Conservation (phyloP, 2,797 vertebrate species). For the Phoxinus dragarum region DNA sequence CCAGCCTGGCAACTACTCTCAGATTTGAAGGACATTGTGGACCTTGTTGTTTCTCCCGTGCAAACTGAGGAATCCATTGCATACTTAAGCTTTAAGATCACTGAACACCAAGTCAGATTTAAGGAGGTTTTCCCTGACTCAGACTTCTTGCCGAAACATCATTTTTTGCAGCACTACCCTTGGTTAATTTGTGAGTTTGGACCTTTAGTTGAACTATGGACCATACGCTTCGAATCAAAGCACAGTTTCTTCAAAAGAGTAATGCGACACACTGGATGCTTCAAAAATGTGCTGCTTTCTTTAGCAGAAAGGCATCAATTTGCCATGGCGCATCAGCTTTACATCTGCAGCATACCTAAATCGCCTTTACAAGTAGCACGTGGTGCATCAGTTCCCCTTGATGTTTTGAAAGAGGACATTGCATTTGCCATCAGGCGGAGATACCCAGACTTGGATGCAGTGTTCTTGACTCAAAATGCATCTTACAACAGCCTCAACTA, state of each 20-base stretch:
- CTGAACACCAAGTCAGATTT: too few relatives aligned
- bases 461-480: slow-evolving; percentile 42
- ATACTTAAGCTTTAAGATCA: too few relatives aligned
- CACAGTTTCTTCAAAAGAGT: slow-evolving; percentile 36
- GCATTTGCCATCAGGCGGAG: slow-evolving; percentile 43
- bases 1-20: too few relatives aligned
- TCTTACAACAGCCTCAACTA: slow-evolving; percentile 37
- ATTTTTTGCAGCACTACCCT: too few relatives aligned
- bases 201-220: too few relatives aligned
- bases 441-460: slow-evolving; percentile 20
- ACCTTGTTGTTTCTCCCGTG: too few relatives aligned
- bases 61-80: too few relatives aligned
- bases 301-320: slow-evolving; percentile 55
- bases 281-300: slow-evolving; percentile 56
- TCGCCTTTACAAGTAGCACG: slow-evolving; percentile 46
- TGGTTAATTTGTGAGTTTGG: too few relatives aligned
- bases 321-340: slow-evolving; percentile 52
- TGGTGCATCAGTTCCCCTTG: slow-evolving; percentile 43
- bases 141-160: too few relatives aligned
- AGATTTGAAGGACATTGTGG: too few relatives aligned
- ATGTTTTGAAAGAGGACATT: slow-evolving; percentile 53
- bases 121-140: too few relatives aligned
- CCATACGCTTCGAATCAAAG: too few relatives aligned
- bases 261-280: slow-evolving; percentile 47
- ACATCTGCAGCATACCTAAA: slow-evolving; percentile 1